Evolutionary conservation across 2,797 vertebrate species (phyloP), one percentile per base, ranked within the genome.

Genomic region (Clamator glandarius): DNA sequence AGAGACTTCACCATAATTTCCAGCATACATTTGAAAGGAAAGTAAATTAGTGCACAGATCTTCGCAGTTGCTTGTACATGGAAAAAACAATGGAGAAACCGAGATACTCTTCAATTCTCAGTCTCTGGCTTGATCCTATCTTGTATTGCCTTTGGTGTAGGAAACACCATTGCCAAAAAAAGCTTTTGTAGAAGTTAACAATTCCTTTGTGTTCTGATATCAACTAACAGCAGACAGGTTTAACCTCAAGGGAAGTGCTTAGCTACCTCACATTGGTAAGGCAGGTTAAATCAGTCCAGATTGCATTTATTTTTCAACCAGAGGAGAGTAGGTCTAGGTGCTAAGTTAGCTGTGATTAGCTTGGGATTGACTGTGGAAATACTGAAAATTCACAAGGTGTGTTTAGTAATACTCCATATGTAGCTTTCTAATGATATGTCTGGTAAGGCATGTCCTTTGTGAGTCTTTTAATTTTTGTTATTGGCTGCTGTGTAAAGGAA

Each of bases 121-220:
- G 63, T 91, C 31, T 23, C n/a, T 89, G 58, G 35, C 80, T 91
- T 89, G 80, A 95, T 88, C 50, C 77, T 92, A 69, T 82, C 77
- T 92, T 79, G 17, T 84, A 59, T 81, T 88, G 85, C 77, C 75
- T 95, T 95, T 90, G 83, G 58, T 88, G n/a, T 44, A 84, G 58
- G 42, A 92, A 93, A 64, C 46, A 72, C n/a, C 4, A 28, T 29
- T 91, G 92, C 87, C 73, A 87, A 75, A 84, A n/a, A 68, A 78
- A 78, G 16, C 54, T 89, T 88, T 84, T 88, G 62, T 57, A 23
- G 31, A 89, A 76, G 52, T 81, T 91, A 66, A 66, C 54, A 84
- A 17, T 95, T 36, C 51, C 39, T 78, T 76, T 81, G 35, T 92
- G 72, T 92, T 94, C 24, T 29, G 20, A 28, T 92, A 66, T 61